Conservation (phyloP, 2,113 vertebrate genomes). For the Xiphorhynchus elegans region DNA sequence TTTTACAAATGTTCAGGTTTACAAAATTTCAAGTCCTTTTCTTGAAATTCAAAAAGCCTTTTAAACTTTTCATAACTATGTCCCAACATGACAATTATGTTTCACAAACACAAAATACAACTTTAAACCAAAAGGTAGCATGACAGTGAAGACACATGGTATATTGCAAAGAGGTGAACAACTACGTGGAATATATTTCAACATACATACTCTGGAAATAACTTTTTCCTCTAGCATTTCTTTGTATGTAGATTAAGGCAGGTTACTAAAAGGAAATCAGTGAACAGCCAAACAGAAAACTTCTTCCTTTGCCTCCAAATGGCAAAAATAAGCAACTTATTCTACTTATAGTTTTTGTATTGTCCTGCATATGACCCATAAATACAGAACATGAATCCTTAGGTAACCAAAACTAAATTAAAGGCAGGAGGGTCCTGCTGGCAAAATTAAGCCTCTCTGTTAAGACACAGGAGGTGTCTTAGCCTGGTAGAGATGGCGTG, state of each 20-base stretch:
- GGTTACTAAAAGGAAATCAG: not conserved
- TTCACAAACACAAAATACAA: not conserved
- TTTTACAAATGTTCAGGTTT: not conserved
- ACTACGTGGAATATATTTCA: accelerated
- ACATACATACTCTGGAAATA: not conserved
- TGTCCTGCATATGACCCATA: not conserved
- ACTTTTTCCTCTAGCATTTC: not conserved
- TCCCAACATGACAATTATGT: not conserved
- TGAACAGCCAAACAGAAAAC: not conserved
- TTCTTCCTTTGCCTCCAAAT: not conserved
- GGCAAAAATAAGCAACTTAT: not conserved
- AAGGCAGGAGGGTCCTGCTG: not conserved
- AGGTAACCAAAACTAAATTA: not conserved
- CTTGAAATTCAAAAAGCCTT: not conserved
- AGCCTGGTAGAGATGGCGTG: not conserved
- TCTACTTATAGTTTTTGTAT: not conserved
- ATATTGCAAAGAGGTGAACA: not conserved
- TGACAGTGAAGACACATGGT: not conserved
- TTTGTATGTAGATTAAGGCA: not conserved
- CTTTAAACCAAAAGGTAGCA: not conserved
- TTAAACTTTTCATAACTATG: not conserved
- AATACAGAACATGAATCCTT: not conserved
- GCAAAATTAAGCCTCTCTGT: not conserved
- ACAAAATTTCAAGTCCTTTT: not conserved
- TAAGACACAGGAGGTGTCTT: not conserved